A percentile compares a stretch with the other conserved stretches of the same genome.
Conservation (phyloP, 2,113 vertebrate species). For the Zootoca vivipara region DNA sequence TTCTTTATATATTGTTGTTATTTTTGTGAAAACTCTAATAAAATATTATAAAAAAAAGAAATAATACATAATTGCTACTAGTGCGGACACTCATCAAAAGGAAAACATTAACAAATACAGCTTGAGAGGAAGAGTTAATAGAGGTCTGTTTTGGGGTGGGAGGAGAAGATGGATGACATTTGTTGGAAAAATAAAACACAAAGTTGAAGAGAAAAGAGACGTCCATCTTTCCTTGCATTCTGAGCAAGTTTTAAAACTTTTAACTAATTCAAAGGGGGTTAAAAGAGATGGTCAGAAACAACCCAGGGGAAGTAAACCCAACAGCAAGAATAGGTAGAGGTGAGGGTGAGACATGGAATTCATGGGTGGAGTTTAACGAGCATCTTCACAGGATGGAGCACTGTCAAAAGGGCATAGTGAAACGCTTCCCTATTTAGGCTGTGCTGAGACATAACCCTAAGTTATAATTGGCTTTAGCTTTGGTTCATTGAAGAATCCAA, state of each 20-base stretch:
- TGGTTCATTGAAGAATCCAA: not conserved
- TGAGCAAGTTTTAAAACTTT: not conserved
- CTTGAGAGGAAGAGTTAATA: not conserved
- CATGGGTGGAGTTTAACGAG: not conserved
- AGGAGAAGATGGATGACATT: not conserved
- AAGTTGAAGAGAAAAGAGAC: not conserved
- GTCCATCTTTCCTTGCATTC: not conserved
- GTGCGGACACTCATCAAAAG: not conserved
- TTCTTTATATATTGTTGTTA: too few relatives aligned
- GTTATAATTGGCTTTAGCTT: not conserved
- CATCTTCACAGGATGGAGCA: not conserved
- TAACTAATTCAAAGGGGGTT: not conserved
- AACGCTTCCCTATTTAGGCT: not conserved
- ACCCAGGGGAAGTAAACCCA: not conserved
- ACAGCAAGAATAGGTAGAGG: not conserved
- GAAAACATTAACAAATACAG: not conserved
- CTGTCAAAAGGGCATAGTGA: too few relatives aligned
- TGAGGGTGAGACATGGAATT: not conserved
- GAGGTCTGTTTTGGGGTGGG: not conserved
- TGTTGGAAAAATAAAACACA: not conserved
- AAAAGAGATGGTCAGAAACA: not conserved
- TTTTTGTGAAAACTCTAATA: too few relatives aligned
- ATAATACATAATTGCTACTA: not conserved
- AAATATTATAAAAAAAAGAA: too few relatives aligned
- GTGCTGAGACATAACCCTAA: not conserved